Percentiles rank a stretch among this genome's conserved stretches.
Evolutionary conservation across 2,113 vertebrate species (phyloP).

Genomic region (Opisthocomus hoazin): DNA sequence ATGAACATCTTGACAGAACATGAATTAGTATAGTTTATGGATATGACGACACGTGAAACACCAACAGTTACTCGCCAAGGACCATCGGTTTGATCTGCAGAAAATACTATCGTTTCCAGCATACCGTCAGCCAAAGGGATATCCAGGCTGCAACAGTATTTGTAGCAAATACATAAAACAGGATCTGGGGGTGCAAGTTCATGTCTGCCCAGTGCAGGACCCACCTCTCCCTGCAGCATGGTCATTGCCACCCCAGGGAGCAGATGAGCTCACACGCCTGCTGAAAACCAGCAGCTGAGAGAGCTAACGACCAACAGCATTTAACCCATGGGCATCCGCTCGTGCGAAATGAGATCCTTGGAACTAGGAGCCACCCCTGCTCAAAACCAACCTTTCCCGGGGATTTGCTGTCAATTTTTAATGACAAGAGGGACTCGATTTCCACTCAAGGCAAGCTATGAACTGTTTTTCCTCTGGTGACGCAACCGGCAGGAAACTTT

Average conservation of each 20-base stretch:
- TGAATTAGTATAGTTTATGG: background rate
- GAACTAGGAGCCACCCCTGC: background rate
- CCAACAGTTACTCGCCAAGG: background rate
- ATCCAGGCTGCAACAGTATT: background rate
- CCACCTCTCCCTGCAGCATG: background rate
- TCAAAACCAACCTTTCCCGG: background rate
- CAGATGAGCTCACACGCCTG: background rate
- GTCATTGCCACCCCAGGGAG: background rate
- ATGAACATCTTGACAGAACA: background rate
- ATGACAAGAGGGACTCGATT: background rate
- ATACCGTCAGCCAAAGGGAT: background rate
- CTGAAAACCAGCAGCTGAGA: background rate
- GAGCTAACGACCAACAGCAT: background rate
- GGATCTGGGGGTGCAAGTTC: background rate
- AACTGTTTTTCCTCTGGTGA: background rate
- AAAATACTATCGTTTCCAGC: background rate
- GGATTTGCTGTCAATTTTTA: background rate
- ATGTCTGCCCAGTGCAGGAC: background rate
- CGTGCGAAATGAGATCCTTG: background rate
- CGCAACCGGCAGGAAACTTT: background rate
- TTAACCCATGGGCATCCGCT: background rate
- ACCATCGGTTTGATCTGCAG: background rate
- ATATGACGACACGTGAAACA: background rate
- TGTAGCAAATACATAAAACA: background rate
- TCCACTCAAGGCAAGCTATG: fast-evolving